Base-by-base conservation (phyloP, 2,888 invertebrate species). In the Acleris emargana region DNA sequence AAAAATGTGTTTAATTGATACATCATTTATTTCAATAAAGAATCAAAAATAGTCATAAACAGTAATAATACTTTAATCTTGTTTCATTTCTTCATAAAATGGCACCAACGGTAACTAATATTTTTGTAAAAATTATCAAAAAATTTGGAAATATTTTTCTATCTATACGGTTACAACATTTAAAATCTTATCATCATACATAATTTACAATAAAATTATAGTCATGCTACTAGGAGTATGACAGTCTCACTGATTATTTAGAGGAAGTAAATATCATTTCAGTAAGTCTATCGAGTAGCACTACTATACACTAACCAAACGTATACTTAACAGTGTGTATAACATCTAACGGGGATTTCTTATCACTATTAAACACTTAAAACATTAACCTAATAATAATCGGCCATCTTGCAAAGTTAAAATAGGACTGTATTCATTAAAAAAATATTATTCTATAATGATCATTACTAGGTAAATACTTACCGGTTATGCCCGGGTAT, bases 41-140 rank as follows among this genome's bases (percentile, higher is more conserved):
- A 22, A 47, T 60, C 59, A 64, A 64, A 59, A 64, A 66, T 66
- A 66, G 22, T 38, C 45, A 17, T 55, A 66, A 66, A 66, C 60
- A 55, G 58, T 58, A 58, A 64, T 64, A 64, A 66, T 66, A 66
- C 66, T 66, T 61, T 51, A 18, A 55, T 22, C 50, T 38, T 60
- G 58, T 64, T 55, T 49, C 49, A 52, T 49, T 64, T 57, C 50
- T 47, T 38, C 57, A 61, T 20, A 57, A 55, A 54, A 66, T 66
- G 66, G 66, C 66, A 66, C 66, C 66, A 42, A 57, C 60, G 66
- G 66, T 66, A 66, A 66, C 66, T 66, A 13, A 38, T 43, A 20
- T 52, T 50, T 64, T 60, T 38, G 43, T 54, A 60, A 64, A 60
- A 52, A 51, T 13, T 43, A 55, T 45, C 9, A 50, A 38, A 66